A percentile compares a stretch with the other conserved stretches of the same genome.
Conservation (phyloP, 1,140 invertebrate species). For the Ctenoplectra terminalis region DNA sequence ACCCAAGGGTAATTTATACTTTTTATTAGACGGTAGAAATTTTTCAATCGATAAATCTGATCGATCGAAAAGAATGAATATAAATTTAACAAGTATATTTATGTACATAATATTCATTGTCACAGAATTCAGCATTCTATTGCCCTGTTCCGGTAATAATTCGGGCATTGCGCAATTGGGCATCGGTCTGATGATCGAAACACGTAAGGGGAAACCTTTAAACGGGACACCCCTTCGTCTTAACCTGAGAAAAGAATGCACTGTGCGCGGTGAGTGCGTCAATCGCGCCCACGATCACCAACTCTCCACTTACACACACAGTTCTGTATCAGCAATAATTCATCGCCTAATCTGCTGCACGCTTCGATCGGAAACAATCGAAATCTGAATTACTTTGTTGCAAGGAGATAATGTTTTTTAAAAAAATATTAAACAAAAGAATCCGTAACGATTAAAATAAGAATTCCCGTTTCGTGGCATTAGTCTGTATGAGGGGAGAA, state of each 20-base stretch:
- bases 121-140: slow-evolving; percentile 94
- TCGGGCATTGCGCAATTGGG: slow-evolving; percentile 94
- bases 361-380: slow-evolving; percentile 51
- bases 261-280: slow-evolving; percentile 91
- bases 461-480: background rate
- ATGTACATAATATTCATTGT: slow-evolving; percentile 51
- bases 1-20: slow-evolving; percentile 87
- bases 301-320: slow-evolving; percentile 78
- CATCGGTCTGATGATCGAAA: slow-evolving; percentile 94
- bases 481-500: background rate
- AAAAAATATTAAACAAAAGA: background rate
- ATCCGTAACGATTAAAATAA: background rate
- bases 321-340: slow-evolving; percentile 82
- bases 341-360: slow-evolving; percentile 70
- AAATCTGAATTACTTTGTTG: slow-evolving; percentile 2
- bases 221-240: slow-evolving; percentile 95
- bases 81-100: background rate
- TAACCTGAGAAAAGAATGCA: slow-evolving; percentile 96
- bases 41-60: background rate
- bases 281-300: slow-evolving; percentile 80
- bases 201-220: slow-evolving; percentile 88
- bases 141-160: slow-evolving; percentile 94
- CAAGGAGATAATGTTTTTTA: background rate
- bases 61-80: background rate
- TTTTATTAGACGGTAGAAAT: background rate